Conservation (phyloP, 2,888 invertebrate genomes). For the Mellilla xanthometata region DNA sequence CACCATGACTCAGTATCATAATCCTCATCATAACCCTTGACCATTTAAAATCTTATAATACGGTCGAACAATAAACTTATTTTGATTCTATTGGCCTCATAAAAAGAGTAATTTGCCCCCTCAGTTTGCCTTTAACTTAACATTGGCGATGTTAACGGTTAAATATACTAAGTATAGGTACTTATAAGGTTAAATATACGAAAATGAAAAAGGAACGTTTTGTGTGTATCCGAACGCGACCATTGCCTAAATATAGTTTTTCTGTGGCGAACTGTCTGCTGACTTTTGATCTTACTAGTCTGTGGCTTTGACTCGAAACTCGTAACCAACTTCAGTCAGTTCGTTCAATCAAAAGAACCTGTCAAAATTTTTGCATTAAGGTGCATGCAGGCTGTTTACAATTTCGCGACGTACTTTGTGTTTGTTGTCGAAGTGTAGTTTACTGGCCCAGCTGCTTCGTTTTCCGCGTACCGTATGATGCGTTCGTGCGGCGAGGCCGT, state of each 20-base stretch:
- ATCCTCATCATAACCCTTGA: too few relatives aligned
- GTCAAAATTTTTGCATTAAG: constrained; percentile 80
- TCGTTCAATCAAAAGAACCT: constrained; percentile 45
- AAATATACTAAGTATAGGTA: too few relatives aligned
- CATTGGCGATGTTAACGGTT: too few relatives aligned
- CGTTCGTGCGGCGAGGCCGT: constrained; percentile 70
- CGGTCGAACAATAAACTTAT: too few relatives aligned
- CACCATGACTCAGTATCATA: too few relatives aligned
- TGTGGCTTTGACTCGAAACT: too few relatives aligned
- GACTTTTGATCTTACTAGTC: constrained; percentile 2
- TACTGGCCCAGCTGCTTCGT: constrained; percentile 41
- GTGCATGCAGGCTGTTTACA: constrained; percentile 80
- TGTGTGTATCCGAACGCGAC: constrained; percentile 38
- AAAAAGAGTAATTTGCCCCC: too few relatives aligned
- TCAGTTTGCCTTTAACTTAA: too few relatives aligned
- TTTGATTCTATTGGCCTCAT: too few relatives aligned
- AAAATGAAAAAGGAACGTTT: too few relatives aligned
- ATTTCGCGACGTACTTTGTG: constrained; percentile 63
- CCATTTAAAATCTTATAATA: too few relatives aligned
- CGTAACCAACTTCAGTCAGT: constrained; percentile 43
- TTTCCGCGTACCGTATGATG: constrained; percentile 71
- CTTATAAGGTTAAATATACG: too few relatives aligned
- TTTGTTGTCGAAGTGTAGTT: constrained; percentile 61
- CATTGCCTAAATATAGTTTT: constrained; percentile 34
- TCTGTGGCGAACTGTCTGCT: constrained; percentile 22